phyloP scores from a whole-genome alignment of 2,888 invertebrate genomes.

The Nemapogon koenigi region DNA sequence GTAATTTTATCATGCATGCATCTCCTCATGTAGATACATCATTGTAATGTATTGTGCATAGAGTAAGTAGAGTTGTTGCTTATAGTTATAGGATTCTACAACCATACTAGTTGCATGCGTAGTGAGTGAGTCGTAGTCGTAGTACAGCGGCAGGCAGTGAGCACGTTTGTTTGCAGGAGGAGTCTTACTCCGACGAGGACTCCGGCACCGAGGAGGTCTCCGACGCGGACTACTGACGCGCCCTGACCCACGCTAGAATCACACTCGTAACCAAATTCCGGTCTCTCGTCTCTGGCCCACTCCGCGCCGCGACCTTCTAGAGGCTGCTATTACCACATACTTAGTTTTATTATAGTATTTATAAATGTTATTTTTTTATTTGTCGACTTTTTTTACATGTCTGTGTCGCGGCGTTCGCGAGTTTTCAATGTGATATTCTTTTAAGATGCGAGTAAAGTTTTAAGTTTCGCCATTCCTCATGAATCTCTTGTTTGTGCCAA shows the following conservation, averaged over 20 bases:
- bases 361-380: constrained; percentile 5
- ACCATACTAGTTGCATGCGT: constrained; percentile 28
- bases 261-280: neutral
- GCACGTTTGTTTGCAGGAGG: constrained; percentile 57
- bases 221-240: constrained; percentile 52
- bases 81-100: constrained; percentile 45
- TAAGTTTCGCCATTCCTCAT: no score
- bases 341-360: neutral
- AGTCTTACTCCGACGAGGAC: constrained; percentile 57
- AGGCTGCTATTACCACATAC: no score
- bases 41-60: no score
- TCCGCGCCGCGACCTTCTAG: no score
- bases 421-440: no score
- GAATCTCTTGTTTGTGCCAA: no score
- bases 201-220: constrained; percentile 58
- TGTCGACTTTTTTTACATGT: constrained; percentile 10
- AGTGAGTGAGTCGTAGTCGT: neutral
- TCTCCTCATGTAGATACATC: no score
- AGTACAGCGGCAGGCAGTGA: neutral
- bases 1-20: no score
- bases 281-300: no score
- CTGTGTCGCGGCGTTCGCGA: no score
- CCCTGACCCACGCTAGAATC: neutral
- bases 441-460: no score
- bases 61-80: no score